Base-by-base conservation (phyloP, 2,113 vertebrate genomes). In the Cheilinus undulatus region DNA sequence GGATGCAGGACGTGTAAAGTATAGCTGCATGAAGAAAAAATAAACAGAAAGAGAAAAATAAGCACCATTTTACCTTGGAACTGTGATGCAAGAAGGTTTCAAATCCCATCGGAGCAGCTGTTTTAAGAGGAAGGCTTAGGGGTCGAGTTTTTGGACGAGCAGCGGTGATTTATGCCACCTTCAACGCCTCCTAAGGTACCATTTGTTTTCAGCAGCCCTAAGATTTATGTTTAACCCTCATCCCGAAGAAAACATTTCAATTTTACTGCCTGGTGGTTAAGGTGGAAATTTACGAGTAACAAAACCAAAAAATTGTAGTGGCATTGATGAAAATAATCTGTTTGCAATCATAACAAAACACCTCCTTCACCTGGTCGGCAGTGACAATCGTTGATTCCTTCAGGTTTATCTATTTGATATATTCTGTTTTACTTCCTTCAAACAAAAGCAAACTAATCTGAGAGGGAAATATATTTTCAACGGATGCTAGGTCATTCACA, bases 1-100 rank as follows among this genome's bases (percentile, higher is more conserved):
- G 94, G 90, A 99, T 97, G 73, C 97, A 98, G 85, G 98, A 98
- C 5, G 97, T 94, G 48, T 98, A 99, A 22, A 99, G 86, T 15
- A 97, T 98, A 71, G 96, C 98, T 99, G 69, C 7, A 48, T 38
- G 80, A 57, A 70, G 38, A 73, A 19, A 84, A 76, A 72, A 53
- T 7, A 82, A 9, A 54, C 67, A 40, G 20, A 3, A 53, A 9
- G 27, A 40, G 48, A 28, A 10, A 54, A 24, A 26, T 48, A 14
- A 20, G 40, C 40, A 42, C 4, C 4, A 42, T 3, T 42, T 42
- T 1, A 15, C 22, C 36, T 46, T 60, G 13, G 34, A 51, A 52
- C 10, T 32, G 42, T 67, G 23, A 66, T 43, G 30, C 24, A 57
- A 61, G 1, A 28, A 12, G 0, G 17, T 2, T 42, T 42, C 17